Base-by-base conservation (phyloP, 2,113 vertebrate genomes). In the Leucoraja erinaceus region DNA sequence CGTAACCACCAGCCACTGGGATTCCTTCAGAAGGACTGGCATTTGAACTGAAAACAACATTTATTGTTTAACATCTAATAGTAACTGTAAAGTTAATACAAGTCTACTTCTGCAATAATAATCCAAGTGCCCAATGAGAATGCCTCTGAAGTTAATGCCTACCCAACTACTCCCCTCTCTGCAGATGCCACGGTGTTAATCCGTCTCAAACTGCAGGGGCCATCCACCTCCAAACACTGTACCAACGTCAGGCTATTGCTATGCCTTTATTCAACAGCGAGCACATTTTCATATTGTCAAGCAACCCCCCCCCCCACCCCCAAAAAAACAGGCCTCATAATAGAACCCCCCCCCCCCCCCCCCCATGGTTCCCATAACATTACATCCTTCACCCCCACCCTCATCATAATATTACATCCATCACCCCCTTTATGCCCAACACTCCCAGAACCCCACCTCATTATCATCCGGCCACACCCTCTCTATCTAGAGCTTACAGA, bases 21-120 rank as follows among this genome's bases (percentile, higher is more conserved):
- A 97, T 98, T 6, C 98, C 98, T 94, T 99, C 99, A 0, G 98
- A 99, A 0, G 99, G 99, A 94, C 98, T 99, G 93, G 97, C 96
- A 25, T 95, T 97, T 90, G 99, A 99, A 95, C 99, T 99, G 94
- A 0, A 3, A 93, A 81, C 93, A 93, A 59, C 54, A 84, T 54
- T 91, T 18, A 75, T 68, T 86, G 14, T 93, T 92, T 20, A 93
- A 88, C 59, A 63, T 3, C 28, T 7, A 31, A 12, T 63, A 28
- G 4, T 28, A 59, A 59, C 10, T 12, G 54, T 22, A 9, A 84
- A 84, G 3, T 84, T 25, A 0, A 59, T 0, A 59, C 28, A 78
- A 28, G 1, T 76, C 31, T 78, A 56, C 25, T 28, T 84, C 22
- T 59, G 9, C 9, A 4, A 4, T 5, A 25, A 59, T 28, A 10